Base-by-base conservation (phyloP, 2,888 invertebrate species). In the Temnothorax unifasciatus region DNA sequence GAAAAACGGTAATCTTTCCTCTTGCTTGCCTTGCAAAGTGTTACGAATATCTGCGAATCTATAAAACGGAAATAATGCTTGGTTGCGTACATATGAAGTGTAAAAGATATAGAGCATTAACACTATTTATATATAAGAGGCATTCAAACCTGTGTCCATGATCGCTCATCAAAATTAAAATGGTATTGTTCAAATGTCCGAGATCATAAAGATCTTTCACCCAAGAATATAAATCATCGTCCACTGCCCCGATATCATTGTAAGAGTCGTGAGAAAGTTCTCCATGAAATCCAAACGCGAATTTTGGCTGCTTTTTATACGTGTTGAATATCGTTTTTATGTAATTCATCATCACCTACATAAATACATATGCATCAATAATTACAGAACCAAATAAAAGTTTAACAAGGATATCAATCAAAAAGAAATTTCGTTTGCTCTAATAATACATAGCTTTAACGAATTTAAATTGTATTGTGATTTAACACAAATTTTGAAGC, bases 81-180 rank as follows among this genome's bases (percentile, higher is more conserved):
- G n/a, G 5, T 77, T 18, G 13, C 29, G 5, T 21, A 11, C 11
- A 9, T 11, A 47, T 47, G n/a, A 44, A 18, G 34, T n/a, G 47
- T 29, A 41, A 75, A 64, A n/a, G 9, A 44, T 1, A 64, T 29
- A 21, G 11, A 9, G 2, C 3, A 15, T 38, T n/a, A 29, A 54
- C 15, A 44, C 0, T 6, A n/a, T 66, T 25, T 21, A 21, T 2
- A 38, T 47, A 41, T 18, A 29, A 59, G 18, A 63, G 3, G 9
- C 38, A 54, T 68, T 68, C 44, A 91, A 92, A 97, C 97, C 98
- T 97, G 87, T 97, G 97, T 0, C 99, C 99, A 94, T 99, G 99
- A 95, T 99, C 99, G 5, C 98, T 97, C 98, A 99, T 98, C 3
- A 99, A 93, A 79, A 99, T 96, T 0, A 99, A 95, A 87, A 99